Evolutionary conservation across 2,888 invertebrate genomes (phyloP).

Genomic region (Cabera pusaria): DNA sequence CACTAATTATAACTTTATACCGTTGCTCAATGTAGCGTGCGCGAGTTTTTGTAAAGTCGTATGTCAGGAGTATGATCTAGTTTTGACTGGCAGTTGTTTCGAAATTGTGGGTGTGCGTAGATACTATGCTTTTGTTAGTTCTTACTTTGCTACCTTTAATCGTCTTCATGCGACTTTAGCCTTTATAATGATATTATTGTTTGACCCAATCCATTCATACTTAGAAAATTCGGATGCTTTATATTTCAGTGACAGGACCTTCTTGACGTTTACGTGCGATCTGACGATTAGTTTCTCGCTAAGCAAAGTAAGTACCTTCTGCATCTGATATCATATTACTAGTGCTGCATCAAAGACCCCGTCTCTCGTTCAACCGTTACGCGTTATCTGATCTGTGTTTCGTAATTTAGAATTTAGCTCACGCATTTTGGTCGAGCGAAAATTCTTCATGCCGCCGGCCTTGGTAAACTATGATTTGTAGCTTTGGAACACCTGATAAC

Average conservation of each 20-base stretch:
- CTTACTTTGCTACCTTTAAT: no score
- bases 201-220: no score
- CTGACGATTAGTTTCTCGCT: no score
- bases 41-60: conserved; percentile 30
- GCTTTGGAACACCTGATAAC: conserved; percentile 59
- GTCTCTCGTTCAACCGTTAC: conserved; percentile 34
- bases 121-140: conserved; percentile 11
- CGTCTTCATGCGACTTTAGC: no score
- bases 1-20: conserved; percentile 64
- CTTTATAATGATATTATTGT: no score
- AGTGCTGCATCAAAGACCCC: conserved; percentile 24
- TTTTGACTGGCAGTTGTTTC: conserved; percentile 17
- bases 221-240: no score
- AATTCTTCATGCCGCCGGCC: conserved; percentile 56
- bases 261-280: no score
- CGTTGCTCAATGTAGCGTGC: conserved; percentile 44
- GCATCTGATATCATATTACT: conserved; percentile 24
- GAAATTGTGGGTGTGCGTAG: conserved; percentile 19
- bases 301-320: conserved; percentile 15
- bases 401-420: conserved; percentile 61
- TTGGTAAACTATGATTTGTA: conserved; percentile 58
- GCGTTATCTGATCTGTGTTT: conserved; percentile 71
- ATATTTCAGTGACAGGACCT: no score
- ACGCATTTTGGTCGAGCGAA: conserved; percentile 54
- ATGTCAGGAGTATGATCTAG: conserved; percentile 31